Conservation (phyloP, 2,797 vertebrate species). For the Hydrocynus forskahlii region DNA sequence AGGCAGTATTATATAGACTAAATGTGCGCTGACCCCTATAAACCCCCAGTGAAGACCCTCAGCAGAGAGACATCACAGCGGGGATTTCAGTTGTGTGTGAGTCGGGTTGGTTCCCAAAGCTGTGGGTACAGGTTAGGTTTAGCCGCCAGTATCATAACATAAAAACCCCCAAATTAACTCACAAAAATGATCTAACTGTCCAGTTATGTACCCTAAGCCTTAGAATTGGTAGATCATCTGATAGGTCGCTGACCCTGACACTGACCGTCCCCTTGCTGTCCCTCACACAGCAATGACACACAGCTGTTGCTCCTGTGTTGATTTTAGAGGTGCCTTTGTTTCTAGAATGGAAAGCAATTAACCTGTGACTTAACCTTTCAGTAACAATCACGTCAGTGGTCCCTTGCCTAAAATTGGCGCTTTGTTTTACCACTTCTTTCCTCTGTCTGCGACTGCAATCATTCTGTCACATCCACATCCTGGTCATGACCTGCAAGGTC, state of each 20-base stretch:
- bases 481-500: slow-evolving; percentile 47
- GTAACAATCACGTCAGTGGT: slow-evolving; percentile 33
- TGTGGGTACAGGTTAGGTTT: too few species aligned
- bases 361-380: slow-evolving; percentile 47
- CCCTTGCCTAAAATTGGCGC: slow-evolving; percentile 30
- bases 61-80: slow-evolving; percentile 9
- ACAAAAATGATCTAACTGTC: background rate
- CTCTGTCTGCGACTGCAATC: slow-evolving; percentile 42
- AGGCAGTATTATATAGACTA: background rate
- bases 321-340: slow-evolving; percentile 46
- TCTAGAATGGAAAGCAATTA: slow-evolving; percentile 45
- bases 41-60: slow-evolving; percentile 1
- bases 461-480: slow-evolving; percentile 48
- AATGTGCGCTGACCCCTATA: background rate
- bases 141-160: too few species aligned
- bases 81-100: background rate
- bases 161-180: too few species aligned
- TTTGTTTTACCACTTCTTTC: slow-evolving; percentile 56
- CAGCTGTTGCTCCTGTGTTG: slow-evolving; percentile 47
- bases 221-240: background rate
- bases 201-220: background rate
- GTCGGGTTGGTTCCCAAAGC: too few species aligned
- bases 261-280: slow-evolving; percentile 7
- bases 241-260: slow-evolving; percentile 13
- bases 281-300: slow-evolving; percentile 15